Base-by-base conservation (phyloP, 2,113 vertebrate genomes). In the Microtus ochrogaster region DNA sequence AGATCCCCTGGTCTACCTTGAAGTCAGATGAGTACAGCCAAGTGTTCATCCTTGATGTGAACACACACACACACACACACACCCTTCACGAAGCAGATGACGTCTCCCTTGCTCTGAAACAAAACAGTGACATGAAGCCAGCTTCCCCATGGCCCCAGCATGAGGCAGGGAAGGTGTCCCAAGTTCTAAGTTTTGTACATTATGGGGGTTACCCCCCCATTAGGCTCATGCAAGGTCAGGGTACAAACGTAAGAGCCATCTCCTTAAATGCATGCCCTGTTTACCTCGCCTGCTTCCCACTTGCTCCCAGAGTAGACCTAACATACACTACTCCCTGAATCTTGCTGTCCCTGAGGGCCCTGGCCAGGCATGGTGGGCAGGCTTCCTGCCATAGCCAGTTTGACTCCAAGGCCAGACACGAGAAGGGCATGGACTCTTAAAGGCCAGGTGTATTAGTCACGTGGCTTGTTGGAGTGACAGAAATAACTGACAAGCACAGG, bases 361-460 rank as follows among this genome's bases (percentile, higher is more conserved):
- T 90, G 65, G 19, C 33, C 74, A 21, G 65, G 55, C 52, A 14
- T 17, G 21, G 36, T 58, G 47, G 33, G 52, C 24, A 86, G 72
- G 85, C 74, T 84, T 94, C 55, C 72, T 94, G 66, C n/a, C 63
- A 55, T 49, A 36, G n/a, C 49, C 85, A 66, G 73, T 66, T 86
- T 92, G 52, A 86, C 52, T 49, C 19, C 24, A 44, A 13, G 8
- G 79, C 22, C 44, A 65, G 16, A 63, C 65, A 21, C 52, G 76
- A 91, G 76, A 93, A 30, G 41, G 63, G 16, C 41, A 4, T 11
- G 30, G 70, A 26, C n/a, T 82, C n/a, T 84, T 88, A 49, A 33
- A 6, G 26, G 7, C 44, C 52, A 65, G 39, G n/a, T 14, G 3
- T 10, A 19, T 30, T 84, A 84, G n/a, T 11, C 41, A 65, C 3